phyloP scores from a whole-genome alignment of 2,797 vertebrate genomes.

The Petrocephalus sullivani region DNA sequence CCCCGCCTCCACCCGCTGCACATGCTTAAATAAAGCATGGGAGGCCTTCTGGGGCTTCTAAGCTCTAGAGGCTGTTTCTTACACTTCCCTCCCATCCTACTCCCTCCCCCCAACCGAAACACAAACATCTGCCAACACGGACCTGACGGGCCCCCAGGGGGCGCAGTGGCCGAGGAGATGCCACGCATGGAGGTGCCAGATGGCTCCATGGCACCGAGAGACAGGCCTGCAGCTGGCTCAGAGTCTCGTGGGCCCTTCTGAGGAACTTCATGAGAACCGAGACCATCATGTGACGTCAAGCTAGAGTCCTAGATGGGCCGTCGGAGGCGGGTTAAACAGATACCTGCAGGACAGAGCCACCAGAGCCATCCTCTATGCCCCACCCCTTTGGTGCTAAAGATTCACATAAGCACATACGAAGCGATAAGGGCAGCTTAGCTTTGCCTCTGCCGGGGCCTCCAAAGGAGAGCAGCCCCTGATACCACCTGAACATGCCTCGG shows the following conservation, averaged over 20 bases:
- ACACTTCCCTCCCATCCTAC: neutral
- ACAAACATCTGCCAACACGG: neutral
- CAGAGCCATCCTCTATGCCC: neutral
- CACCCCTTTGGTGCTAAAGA: neutral
- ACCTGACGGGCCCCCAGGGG: neutral
- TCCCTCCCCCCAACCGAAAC: neutral
- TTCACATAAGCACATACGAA: neutral
- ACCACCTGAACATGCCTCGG: neutral
- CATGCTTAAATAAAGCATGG: constrained; percentile 15
- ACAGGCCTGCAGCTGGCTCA: neutral
- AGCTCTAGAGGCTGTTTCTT: neutral
- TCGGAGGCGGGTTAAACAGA: neutral
- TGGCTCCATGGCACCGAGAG: neutral
- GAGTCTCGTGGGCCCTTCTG: neutral
- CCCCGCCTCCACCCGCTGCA: neutral
- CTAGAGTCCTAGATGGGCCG: neutral
- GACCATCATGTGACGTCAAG: neutral
- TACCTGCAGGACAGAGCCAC: neutral
- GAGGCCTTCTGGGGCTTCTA: neutral
- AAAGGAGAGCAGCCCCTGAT: neutral
- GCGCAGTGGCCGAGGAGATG: neutral
- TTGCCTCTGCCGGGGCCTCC: neutral
- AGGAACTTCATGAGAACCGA: neutral
- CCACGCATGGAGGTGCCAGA: neutral
- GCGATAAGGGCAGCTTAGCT: neutral